Base-by-base conservation (phyloP, 2,888 invertebrate genomes). In the Lasioglossum oenotherae region DNA sequence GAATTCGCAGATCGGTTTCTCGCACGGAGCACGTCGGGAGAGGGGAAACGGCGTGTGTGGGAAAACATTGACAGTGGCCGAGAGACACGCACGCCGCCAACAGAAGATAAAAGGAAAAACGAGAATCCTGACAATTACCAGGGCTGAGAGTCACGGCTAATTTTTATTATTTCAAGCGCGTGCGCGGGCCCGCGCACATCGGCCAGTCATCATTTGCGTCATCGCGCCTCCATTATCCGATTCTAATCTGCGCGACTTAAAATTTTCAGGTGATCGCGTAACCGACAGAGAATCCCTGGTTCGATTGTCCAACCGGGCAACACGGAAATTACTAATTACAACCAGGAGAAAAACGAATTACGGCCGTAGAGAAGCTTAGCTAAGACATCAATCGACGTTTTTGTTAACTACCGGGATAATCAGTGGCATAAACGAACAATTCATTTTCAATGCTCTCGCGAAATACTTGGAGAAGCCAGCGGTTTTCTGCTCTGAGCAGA, bases 131-230 rank as follows among this genome's bases (percentile, higher is more conserved):
- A 23, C 23, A 69, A 38, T 69, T 69, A 69, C 67, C 67, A 19
- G 19, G 38, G 35, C 35, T 19, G 35, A 69, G 35, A 69, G 75
- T 49, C 19, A 14, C 41, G 46, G 31, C 31, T 46, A 80, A 69
- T 76, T 84, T 73, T 80, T 72, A 41, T 80, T 27, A 49, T 72
- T 72, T 46, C 31, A 38, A 38, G n/a, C 41, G 57, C 77, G 78
- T 67, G 74, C 60, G 10, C 74, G 46, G 10, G 46, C 23, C 1
- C 74, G 64, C 46, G 49, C n/a, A 60, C 38, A 35, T 4, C 78
- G 57, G 57, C 67, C 53, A 23, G 73, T 41, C 44, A 46, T 46
- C 73, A 23, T 84, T 85, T 84, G 75, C 85, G 85, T 85, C 85
- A 84, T 35, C 64, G 57, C n/a, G 57, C 73, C 2, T 57, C 57